Conservation (phyloP, 2,888 invertebrate genomes). For the Caenorhabditis zanzibari region DNA sequence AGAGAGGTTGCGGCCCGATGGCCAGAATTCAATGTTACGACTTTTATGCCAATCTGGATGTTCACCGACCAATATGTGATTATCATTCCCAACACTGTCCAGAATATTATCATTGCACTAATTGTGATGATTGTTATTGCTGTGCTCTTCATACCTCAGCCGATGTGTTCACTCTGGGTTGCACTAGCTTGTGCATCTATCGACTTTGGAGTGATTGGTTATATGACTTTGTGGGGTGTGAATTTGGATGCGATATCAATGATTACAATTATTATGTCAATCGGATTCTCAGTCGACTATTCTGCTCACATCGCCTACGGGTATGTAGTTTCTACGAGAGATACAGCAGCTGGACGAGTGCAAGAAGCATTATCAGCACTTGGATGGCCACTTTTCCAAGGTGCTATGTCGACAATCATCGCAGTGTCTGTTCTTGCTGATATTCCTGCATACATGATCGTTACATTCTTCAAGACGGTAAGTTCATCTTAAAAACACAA, state of each 20-base stretch:
- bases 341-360: constrained; percentile 85
- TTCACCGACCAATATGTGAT: constrained; percentile 83
- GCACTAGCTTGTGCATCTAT: constrained; percentile 96
- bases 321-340: constrained; percentile 78
- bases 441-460: constrained; percentile 95
- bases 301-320: constrained; percentile 87
- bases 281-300: constrained; percentile 96
- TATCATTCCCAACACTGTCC: constrained; percentile 83
- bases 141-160: constrained; percentile 93
- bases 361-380: constrained; percentile 92
- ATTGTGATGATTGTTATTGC: constrained; percentile 94
- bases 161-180: constrained; percentile 94
- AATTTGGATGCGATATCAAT: constrained; percentile 89
- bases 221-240: constrained; percentile 96
- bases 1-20: constrained; percentile 77
- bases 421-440: constrained; percentile 92
- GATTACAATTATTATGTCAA: constrained; percentile 92
- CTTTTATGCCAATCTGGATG: constrained; percentile 83
- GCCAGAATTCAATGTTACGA: constrained; percentile 82
- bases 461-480: constrained; percentile 95
- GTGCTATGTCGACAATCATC: constrained; percentile 91
- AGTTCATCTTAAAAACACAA: constrained; percentile 88
- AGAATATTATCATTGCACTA: constrained; percentile 82
- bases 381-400: constrained; percentile 91
- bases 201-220: constrained; percentile 94